phyloP scores from a whole-genome alignment of 2,888 invertebrate genomes.

The Lordiphosa fenestrarum region DNA sequence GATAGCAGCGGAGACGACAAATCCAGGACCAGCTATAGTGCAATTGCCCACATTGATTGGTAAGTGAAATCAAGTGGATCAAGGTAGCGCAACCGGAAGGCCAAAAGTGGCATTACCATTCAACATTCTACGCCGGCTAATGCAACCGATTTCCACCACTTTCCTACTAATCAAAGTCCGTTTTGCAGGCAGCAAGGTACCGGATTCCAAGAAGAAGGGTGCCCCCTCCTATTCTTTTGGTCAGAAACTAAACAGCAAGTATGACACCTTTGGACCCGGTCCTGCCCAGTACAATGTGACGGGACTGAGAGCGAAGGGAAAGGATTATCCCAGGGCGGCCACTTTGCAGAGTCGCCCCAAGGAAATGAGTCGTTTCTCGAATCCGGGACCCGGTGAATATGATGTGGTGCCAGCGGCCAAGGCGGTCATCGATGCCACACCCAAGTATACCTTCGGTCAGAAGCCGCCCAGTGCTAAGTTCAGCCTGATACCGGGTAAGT shows the following conservation, averaged over 20 bases:
- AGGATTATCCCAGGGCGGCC: conserved; percentile 87
- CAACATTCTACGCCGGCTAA: too few relatives aligned
- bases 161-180: too few relatives aligned
- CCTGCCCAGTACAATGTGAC: conserved; percentile 95
- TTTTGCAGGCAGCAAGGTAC: conserved; percentile 85
- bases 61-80: conserved; percentile 75
- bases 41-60: conserved; percentile 90
- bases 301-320: conserved; percentile 91
- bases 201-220: conserved; percentile 88
- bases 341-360: conserved; percentile 88
- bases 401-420: conserved; percentile 87
- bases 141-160: too few relatives aligned
- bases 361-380: conserved; percentile 80
- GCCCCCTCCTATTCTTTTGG: conserved; percentile 93
- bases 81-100: too few relatives aligned
- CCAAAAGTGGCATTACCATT: too few relatives aligned
- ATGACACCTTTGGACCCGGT: conserved; percentile 86
- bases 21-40: conserved; percentile 94
- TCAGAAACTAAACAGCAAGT: conserved; percentile 82
- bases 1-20: conserved; percentile 91
- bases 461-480: conserved; percentile 84
- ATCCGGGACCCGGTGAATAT: conserved; percentile 95
- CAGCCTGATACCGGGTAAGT: conserved; percentile 86
- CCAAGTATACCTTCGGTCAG: conserved; percentile 88
- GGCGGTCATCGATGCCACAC: conserved; percentile 81